Base-by-base conservation (phyloP, 2,113 vertebrate species). In the Aythya baeri region DNA sequence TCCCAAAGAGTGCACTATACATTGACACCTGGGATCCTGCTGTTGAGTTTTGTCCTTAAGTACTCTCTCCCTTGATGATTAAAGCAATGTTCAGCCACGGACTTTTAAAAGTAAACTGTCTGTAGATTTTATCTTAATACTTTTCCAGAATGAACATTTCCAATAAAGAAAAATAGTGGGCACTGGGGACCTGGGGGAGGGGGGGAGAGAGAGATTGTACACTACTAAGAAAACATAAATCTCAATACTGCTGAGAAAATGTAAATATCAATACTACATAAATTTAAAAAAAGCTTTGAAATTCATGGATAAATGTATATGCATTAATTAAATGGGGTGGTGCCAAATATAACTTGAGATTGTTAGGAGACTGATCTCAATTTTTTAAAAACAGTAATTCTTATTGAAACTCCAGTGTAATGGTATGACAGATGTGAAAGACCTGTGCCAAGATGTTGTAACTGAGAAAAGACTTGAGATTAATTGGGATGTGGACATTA, bases 161-260 rank as follows among this genome's bases (percentile, higher is more conserved):
- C 86, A 85, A 59, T 62, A 78, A 68, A 72, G 65, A 63, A 29
- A 94, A 54, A 14, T 36, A 50, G 71, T 79, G 85, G 61, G 65
- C 34, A 16, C 5, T 57, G 62, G 82, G 78, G 88, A 92, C 41
- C 13, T 41, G 38, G 38, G 38, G 38, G 38, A 11, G 38, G 38
- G 38, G 38, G 38, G 91, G 88, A 91, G 59, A 11, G 21, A 22
- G 79, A 88, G 78, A 80, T 34, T 59, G 46, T 95, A 58, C 66
- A 66, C 90, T 97, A 81, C 68, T 66, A 94, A 91, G 55, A 57
- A 89, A 95, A 41, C 91, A 84, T 94, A 96, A 86, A 70, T 92
- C 85, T 88, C 27, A 23, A 43, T 70, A 59, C 34, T 67, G 46
- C 46, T 49, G 46, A 49, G 20, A 49, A 49, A 49, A 65, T 89